These are phyloP conservation scores for Tigriopus japonicus DNA, from an alignment of 1,140 invertebrate genomes.

Conservation along the genomic window DNA sequence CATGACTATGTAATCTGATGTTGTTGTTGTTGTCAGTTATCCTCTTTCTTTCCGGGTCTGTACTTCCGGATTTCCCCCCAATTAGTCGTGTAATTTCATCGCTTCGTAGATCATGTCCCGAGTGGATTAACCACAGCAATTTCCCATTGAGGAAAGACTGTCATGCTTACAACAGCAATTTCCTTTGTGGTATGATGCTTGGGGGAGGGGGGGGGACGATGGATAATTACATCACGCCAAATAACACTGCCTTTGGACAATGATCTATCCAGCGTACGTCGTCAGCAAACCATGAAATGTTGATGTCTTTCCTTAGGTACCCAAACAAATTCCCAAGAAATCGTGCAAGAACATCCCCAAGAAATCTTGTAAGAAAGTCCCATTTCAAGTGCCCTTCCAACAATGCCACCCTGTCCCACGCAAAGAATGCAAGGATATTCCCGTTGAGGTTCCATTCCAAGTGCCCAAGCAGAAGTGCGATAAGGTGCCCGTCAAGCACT, in stretches of 20 bases:
- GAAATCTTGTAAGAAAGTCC: conserved; percentile 11
- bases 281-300: too few species aligned
- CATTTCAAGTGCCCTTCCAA: conserved; percentile 10
- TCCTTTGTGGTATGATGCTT: background rate
- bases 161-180: too few species aligned
- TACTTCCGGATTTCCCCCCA: background rate
- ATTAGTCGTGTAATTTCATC: background rate
- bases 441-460: conserved; percentile 4
- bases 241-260: background rate
- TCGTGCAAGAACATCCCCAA: conserved; percentile 14
- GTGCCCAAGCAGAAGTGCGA: conserved; percentile 9
- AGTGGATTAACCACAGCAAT: too few species aligned
- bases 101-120: too few species aligned
- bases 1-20: background rate
- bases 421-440: conserved; percentile 7
- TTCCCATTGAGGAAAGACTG: too few species aligned
- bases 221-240: background rate
- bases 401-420: conserved; percentile 8
- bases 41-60: too few species aligned
- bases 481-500: conserved; percentile 1
- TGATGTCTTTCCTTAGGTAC: background rate
- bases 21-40: too few species aligned
- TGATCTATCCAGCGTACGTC: background rate
- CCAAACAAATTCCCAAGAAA: conserved; percentile 13
- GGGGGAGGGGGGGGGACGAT: conserved; percentile 1